Percentiles rank a stretch among this genome's conserved stretches.
These are phyloP conservation scores for Diadumene lineata DNA, from an alignment of 92 coral and sea anemone genomes.

Conservation along the genomic window DNA sequence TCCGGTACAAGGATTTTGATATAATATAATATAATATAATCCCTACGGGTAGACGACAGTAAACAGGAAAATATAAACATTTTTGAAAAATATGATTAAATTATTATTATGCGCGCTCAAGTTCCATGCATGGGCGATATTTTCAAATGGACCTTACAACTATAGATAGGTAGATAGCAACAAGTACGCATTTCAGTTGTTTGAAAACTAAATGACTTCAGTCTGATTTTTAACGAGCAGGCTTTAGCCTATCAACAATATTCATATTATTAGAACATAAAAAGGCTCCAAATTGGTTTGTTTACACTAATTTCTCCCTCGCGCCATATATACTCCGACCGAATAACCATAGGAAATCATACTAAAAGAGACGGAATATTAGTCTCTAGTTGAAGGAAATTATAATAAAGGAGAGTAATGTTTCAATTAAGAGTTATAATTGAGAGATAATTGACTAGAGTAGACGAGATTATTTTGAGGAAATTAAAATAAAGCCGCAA, in stretches of 20 bases:
- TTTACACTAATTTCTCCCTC: not conserved
- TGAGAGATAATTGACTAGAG: not conserved
- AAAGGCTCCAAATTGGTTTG: no score
- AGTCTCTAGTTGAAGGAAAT: not conserved
- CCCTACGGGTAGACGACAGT: not conserved
- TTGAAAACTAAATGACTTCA: no score
- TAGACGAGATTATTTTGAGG: constrained; percentile 1
- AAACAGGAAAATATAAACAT: not conserved
- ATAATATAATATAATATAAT: no score
- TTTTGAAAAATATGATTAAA: no score
- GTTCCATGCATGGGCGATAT: not conserved
- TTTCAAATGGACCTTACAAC: not conserved
- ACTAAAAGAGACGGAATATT: not conserved
- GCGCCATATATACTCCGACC: not conserved
- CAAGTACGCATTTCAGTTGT: no score
- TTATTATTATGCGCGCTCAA: no score
- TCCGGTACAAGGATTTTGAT: not conserved
- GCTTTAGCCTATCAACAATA: no score
- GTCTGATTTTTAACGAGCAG: no score
- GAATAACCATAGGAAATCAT: not conserved
- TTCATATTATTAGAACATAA: no score
- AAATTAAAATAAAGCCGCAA: not conserved
- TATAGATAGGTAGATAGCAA: no score
- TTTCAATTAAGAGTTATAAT: not conserved
- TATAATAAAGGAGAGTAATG: not conserved